Conservation (phyloP, 2,797 vertebrate genomes). For the Chrosomus eos region DNA sequence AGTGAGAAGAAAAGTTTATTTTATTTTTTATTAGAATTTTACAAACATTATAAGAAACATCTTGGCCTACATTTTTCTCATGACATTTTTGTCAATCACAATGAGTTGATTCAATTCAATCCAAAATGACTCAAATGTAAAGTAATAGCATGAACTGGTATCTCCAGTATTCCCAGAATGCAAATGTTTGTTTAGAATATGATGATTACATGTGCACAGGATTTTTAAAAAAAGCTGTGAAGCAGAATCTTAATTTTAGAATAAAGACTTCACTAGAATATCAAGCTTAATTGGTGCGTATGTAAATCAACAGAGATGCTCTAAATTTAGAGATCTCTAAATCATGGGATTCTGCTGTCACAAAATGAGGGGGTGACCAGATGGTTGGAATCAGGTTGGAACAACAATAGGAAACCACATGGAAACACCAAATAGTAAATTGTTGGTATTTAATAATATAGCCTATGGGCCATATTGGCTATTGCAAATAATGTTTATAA, state of each 20-base stretch:
- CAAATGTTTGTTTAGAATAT: neutral
- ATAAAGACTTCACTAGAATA: neutral
- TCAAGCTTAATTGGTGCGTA: neutral
- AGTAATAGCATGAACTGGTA: neutral
- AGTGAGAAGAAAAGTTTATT: neutral
- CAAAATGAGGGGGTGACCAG: neutral
- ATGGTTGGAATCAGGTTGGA: too few relatives aligned
- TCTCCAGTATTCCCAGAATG: neutral
- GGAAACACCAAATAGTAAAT: neutral
- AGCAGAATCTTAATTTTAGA: neutral
- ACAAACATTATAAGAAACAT: neutral
- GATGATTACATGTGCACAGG: neutral
- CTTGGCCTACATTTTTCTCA: neutral
- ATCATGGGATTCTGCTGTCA: neutral
- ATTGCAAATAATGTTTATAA: neutral
- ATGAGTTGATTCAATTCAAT: neutral
- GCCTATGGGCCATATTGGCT: too few relatives aligned
- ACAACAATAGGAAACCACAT: too few relatives aligned
- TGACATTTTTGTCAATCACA: neutral
- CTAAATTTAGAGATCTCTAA: neutral
- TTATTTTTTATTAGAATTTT: neutral
- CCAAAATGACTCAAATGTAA: neutral
- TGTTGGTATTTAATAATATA: too few relatives aligned
- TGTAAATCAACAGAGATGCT: neutral
- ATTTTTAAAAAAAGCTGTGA: neutral